A percentile compares a stretch with the other conserved stretches of the same genome.
phyloP scores from a whole-genome alignment of 92 coral and sea anemone genomes.

The Porites evermanni region DNA sequence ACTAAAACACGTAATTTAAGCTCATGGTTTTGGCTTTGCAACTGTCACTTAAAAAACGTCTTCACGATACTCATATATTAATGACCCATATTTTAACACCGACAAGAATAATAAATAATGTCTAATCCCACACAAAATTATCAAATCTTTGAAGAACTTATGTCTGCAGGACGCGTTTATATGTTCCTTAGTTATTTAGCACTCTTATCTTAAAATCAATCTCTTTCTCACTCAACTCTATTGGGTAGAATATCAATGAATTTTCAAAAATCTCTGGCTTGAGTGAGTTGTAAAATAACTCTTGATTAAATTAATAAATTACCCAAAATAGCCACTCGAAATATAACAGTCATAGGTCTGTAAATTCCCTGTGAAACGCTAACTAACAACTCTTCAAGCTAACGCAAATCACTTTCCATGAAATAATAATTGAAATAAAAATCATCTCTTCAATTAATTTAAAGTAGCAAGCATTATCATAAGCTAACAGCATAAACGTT shows the following conservation, averaged over 20 bases:
- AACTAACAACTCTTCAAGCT: not conserved
- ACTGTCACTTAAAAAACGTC: not conserved
- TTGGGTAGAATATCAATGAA: not conserved
- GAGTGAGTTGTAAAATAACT: not conserved
- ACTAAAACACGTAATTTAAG: too few species aligned
- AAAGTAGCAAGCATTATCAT: not conserved
- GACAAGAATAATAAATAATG: not conserved
- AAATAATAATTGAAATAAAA: too few species aligned
- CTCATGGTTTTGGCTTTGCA: too few species aligned
- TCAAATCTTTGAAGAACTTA: not conserved
- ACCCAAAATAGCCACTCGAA: not conserved
- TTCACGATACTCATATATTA: too few species aligned
- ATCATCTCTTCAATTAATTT: not conserved
- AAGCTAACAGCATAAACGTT: not conserved
- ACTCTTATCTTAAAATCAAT: not conserved
- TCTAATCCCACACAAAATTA: constrained; percentile 1
- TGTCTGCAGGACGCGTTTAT: constrained; percentile 1
- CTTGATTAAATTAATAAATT: constrained; percentile 25
- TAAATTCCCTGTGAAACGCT: not conserved
- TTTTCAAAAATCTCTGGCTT: not conserved
- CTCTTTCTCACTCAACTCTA: not conserved
- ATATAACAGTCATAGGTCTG: constrained; percentile 3
- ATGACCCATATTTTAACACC: too few species aligned
- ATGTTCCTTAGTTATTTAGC: not conserved
- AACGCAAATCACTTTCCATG: not conserved